Evolutionary conservation across 2,888 invertebrate genomes (phyloP), one percentile per base, ranked within the genome.

Genomic region (Melanargia galathea): DNA sequence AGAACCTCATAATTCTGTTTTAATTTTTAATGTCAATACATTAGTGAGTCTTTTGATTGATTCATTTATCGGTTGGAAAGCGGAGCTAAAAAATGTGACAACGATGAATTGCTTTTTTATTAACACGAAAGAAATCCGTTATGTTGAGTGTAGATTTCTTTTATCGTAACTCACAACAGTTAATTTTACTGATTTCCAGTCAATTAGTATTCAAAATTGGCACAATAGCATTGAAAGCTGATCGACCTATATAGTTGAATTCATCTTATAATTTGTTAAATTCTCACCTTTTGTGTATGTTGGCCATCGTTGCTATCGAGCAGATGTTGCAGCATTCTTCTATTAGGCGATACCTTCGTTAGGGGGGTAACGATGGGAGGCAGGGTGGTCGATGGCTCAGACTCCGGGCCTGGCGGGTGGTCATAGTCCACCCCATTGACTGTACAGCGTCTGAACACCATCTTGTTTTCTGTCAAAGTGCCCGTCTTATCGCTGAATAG

Each of bases 401-500:
- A 94, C 6, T 96, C 93, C 26, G 95, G 93, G 0, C 95, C 94
- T 7, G 94, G 93, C 1, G 94, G 94, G 81, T 97, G 97, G 77
- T 95, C 95, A 80, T 97, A 99, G 86, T 99, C 98, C 45, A 95
- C 93, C 0, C 98, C 98, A 24, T 94, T 95, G 26, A 99, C 95
- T 2, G 96, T 95, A 80, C 98, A 99, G 55, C 96, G 93, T 62
- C 97, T 94, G 86, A 99, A 99, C 77, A 98, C 94, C 99, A 99
- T 99, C 85, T 97, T 96, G 84, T 99, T 99, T 87, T 99, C 98
- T 0, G 99, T 99, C 62, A 99, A 90, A 1, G 99, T 99, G 6
- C 99, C 99, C 0, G 99, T 99, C 90, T 99, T 99, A 84, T 99
- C 99, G 10, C 97, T 97, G 88, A 99, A 99, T 70, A 99, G 93